Evolutionary conservation across 92 coral and sea anemone species (phyloP).

Genomic region (Siderastrea radians): DNA sequence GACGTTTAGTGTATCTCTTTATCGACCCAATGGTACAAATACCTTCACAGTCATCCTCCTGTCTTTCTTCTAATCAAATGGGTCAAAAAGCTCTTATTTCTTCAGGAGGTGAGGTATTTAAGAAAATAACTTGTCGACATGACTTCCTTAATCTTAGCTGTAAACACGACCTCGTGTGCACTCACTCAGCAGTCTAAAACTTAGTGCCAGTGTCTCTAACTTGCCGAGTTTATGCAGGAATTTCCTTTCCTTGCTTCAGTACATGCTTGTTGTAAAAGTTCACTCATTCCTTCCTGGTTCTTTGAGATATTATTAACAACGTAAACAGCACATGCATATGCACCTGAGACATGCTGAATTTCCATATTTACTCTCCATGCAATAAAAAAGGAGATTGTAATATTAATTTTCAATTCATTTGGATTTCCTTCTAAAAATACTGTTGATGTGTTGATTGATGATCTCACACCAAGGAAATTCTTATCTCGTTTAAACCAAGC

Average conservation of each 20-base stretch:
- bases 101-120: slow-evolving; percentile 46
- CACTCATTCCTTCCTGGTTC: slow-evolving; percentile 38
- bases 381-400: not conserved
- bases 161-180: not conserved
- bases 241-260: slow-evolving; percentile 36
- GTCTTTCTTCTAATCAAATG: slow-evolving; percentile 39
- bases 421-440: slow-evolving; percentile 53
- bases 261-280: slow-evolving; percentile 46
- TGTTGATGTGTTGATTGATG: slow-evolving; percentile 32
- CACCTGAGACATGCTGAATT: slow-evolving; percentile 33
- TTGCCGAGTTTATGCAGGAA: not conserved
- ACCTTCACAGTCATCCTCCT: not conserved
- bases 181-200: not conserved
- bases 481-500: slow-evolving; percentile 13
- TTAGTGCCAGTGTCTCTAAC: not conserved
- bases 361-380: slow-evolving; percentile 57
- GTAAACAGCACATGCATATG: slow-evolving; percentile 33
- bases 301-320: slow-evolving; percentile 26
- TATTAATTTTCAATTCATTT: slow-evolving; percentile 29
- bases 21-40: slow-evolving; percentile 17
- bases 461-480: slow-evolving; percentile 44
- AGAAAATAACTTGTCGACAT: slow-evolving; percentile 34
- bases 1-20: slow-evolving; percentile 55
- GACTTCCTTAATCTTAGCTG: slow-evolving; percentile 44
- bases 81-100: slow-evolving; percentile 52